Conservation (phyloP, 1,140 invertebrate genomes). For the Hormaphis cornu region DNA sequence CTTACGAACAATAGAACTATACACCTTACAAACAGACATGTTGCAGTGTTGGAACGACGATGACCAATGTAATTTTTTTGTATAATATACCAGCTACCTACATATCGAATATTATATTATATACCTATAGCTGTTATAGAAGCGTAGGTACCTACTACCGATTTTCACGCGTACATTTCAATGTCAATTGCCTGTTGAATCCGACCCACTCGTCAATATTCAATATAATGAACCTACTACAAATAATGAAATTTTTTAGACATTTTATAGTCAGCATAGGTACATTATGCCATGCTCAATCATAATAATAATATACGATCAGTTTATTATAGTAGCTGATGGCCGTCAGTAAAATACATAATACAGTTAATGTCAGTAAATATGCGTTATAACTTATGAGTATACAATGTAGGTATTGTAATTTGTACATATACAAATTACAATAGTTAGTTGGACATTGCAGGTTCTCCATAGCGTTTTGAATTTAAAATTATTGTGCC, state of each 20-base stretch:
- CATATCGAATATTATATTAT: background rate
- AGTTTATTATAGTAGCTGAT: constrained; percentile 1
- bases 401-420: no score
- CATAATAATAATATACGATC: background rate
- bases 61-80: constrained; percentile 27
- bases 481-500: background rate
- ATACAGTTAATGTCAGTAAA: no score
- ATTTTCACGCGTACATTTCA: background rate
- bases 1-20: constrained; percentile 21
- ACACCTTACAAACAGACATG: background rate
- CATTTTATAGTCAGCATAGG: background rate
- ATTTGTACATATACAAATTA: no score
- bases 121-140: constrained; percentile 3
- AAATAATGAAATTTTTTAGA: background rate
- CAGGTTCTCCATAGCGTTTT: background rate
- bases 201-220: background rate
- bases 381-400: no score
- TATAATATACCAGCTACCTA: no score
- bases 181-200: constrained; percentile 13
- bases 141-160: background rate
- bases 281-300: background rate
- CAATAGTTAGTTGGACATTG: no score
- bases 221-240: no score
- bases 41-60: background rate
- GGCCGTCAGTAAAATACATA: no score